A percentile compares a stretch with the other conserved stretches of the same genome.
Evolutionary conservation across 1,140 invertebrate genomes (phyloP).

Genomic region (Habropoda laboriosa): DNA sequence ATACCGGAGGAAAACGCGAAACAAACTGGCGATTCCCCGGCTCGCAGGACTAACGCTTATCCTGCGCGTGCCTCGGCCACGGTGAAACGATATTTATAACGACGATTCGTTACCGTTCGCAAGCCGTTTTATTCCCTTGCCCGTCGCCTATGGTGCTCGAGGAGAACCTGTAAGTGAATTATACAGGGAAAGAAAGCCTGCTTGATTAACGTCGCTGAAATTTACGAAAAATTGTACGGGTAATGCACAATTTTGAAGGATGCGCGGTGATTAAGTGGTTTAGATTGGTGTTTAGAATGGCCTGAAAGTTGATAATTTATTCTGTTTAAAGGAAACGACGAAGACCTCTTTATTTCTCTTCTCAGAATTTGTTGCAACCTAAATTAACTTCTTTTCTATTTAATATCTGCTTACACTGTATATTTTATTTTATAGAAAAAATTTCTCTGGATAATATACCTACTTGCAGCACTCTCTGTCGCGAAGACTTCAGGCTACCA

Average conservation of each 20-base stretch:
- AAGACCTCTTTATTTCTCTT: too few species aligned
- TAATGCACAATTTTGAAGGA: background rate
- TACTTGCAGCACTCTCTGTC: too few species aligned
- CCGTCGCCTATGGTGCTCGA: background rate
- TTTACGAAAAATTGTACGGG: background rate
- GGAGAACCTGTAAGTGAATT: constrained; percentile 8
- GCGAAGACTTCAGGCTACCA: too few species aligned
- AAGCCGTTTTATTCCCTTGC: background rate
- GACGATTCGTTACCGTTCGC: constrained; percentile 13
- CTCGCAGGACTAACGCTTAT: constrained; percentile 9
- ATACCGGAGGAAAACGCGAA: constrained; percentile 8
- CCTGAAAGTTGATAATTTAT: too few species aligned
- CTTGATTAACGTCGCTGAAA: background rate
- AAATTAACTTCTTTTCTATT: too few species aligned
- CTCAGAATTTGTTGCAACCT: too few species aligned
- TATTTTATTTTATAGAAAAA: too few species aligned
- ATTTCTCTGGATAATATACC: too few species aligned
- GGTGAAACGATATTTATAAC: constrained; percentile 35
- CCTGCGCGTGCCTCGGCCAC: background rate
- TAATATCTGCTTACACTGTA: too few species aligned
- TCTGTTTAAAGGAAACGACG: too few species aligned
- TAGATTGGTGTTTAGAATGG: too few species aligned
- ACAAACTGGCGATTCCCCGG: background rate
- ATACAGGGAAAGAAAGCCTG: background rate
- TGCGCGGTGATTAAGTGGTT: too few species aligned